Conservation (phyloP, 2,888 invertebrate species). For the Heliconius ethilla region DNA sequence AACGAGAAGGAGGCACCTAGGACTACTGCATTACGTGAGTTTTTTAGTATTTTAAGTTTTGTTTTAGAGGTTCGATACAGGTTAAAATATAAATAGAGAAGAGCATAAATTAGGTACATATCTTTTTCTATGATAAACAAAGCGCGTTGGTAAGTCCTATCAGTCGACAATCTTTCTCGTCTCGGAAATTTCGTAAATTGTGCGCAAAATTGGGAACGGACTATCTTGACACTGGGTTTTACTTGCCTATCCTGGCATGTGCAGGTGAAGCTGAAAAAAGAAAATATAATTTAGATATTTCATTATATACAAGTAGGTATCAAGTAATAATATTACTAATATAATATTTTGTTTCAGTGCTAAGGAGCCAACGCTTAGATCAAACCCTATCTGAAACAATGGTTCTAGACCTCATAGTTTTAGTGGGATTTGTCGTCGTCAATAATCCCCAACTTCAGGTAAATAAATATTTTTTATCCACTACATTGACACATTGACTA, state of each 20-base stretch:
- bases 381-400: conserved; percentile 83
- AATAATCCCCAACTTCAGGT: conserved; percentile 83
- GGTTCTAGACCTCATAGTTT: conserved; percentile 89
- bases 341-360: conserved; percentile 48
- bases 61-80: not conserved
- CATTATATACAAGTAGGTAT: too few species aligned
- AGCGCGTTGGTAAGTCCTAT: too few species aligned
- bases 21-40: conserved; percentile 77
- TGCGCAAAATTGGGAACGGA: too few species aligned
- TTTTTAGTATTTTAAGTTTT: conserved; percentile 31
- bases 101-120: too few species aligned
- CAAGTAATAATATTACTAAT: too few species aligned
- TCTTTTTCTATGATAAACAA: too few species aligned
- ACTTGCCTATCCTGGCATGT: not conserved
- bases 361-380: conserved; percentile 63
- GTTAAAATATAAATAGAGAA: too few species aligned
- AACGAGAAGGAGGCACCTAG: conserved; percentile 73
- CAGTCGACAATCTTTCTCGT: too few species aligned
- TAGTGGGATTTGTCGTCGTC: conserved; percentile 92
- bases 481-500: too few species aligned
- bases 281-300: not conserved
- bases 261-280: not conserved
- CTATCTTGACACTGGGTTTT: not conserved
- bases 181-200: too few species aligned
- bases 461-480: conserved; percentile 13